Evolutionary conservation across 2,888 invertebrate species (phyloP).

Genomic region (Orchesellides sinensis): DNA sequence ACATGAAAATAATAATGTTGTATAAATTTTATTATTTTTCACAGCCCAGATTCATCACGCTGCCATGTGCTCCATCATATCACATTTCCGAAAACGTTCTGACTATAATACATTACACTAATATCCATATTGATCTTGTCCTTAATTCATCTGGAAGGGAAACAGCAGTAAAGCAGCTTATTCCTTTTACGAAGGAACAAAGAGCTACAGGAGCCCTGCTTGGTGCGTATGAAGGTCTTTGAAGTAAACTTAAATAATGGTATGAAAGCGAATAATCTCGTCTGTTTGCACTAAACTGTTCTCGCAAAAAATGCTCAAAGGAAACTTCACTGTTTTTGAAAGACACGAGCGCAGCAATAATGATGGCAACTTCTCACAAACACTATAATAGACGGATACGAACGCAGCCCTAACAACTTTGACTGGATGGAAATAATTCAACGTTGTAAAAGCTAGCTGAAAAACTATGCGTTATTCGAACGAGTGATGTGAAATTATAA

Average conservation of each 20-base stretch:
- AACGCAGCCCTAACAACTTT: slow-evolving; percentile 12
- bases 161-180: background rate
- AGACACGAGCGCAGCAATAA: slow-evolving; percentile 23
- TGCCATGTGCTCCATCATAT: no score
- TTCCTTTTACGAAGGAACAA: background rate
- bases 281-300: slow-evolving; percentile 8
- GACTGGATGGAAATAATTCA: slow-evolving; percentile 26
- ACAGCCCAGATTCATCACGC: no score
- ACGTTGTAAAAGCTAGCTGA: slow-evolving; percentile 1
- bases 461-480: background rate
- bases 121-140: background rate
- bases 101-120: background rate
- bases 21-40: no score
- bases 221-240: background rate
- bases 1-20: no score
- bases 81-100: no score
- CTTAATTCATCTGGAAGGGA: background rate
- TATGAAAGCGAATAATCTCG: background rate
- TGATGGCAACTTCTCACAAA: slow-evolving; percentile 19
- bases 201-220: background rate
- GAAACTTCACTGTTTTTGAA: slow-evolving; percentile 30
- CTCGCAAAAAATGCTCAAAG: slow-evolving; percentile 20
- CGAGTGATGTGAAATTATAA: slow-evolving; percentile 46
- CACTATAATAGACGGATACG: slow-evolving; percentile 5
- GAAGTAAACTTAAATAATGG: slow-evolving; percentile 28